Evolutionary conservation across 2,888 invertebrate species (phyloP).

Genomic region (Drosophila trichaetosa): DNA sequence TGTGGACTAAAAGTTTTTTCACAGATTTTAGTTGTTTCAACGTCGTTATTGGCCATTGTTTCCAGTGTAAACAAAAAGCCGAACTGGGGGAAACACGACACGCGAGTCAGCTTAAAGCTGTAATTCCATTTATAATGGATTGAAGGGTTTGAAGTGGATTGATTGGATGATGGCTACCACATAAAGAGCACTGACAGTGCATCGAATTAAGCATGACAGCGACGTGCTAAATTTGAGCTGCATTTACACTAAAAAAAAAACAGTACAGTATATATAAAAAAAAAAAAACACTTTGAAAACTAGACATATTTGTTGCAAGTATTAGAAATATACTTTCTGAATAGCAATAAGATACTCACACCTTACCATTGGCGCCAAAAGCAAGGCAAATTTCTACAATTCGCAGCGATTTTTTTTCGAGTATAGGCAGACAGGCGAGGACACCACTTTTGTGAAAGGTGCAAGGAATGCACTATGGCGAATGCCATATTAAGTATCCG

Average conservation of each 20-base stretch:
- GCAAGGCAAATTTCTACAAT: too few species aligned
- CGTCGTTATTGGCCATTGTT: constrained; percentile 19
- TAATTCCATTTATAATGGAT: constrained; percentile 28
- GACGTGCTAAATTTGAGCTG: constrained; percentile 28
- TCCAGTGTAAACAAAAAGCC: constrained; percentile 20
- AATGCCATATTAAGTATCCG: constrained; percentile 43
- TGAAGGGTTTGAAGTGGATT: constrained; percentile 27
- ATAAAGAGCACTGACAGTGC: constrained; percentile 22
- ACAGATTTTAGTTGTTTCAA: not conserved
- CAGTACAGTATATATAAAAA: not conserved
- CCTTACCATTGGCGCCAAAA: not conserved
- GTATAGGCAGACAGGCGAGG: not conserved
- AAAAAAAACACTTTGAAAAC: constrained; percentile 25
- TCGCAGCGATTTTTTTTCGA: not conserved
- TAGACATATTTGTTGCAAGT: not conserved
- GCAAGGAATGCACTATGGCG: constrained; percentile 13
- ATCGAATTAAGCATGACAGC: not conserved
- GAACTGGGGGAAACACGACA: constrained; percentile 19
- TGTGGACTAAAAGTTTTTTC: constrained; percentile 14
- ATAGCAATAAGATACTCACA: not conserved
- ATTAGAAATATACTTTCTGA: not conserved
- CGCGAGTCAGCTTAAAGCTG: not conserved
- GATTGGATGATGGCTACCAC: constrained; percentile 22
- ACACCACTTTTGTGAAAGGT: not conserved
- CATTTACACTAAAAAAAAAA: constrained; percentile 17